These are phyloP conservation scores for Aphelinus atriplicis DNA, from an alignment of 1,140 invertebrate species.

Conservation along the genomic window DNA sequence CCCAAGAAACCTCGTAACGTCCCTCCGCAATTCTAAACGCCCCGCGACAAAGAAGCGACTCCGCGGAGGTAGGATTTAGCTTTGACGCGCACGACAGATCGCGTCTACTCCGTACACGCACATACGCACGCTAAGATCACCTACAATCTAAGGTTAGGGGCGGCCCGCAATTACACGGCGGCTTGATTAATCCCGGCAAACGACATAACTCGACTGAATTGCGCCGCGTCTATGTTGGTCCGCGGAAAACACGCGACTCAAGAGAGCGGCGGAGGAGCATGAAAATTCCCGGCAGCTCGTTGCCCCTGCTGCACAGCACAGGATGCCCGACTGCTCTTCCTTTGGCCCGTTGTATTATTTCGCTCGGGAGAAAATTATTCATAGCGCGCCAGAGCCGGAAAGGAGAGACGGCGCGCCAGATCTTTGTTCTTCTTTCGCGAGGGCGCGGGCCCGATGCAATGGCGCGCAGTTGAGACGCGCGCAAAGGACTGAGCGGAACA, in stretches of 20 bases:
- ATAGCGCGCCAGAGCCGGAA: slow-evolving; percentile 24
- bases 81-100: no score
- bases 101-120: no score
- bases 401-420: slow-evolving; percentile 29
- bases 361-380: slow-evolving; percentile 45
- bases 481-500: not conserved
- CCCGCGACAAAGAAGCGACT: no score
- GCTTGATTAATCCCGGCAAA: slow-evolving; percentile 20
- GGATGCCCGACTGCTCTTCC: not conserved
- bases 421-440: slow-evolving; percentile 39
- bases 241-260: not conserved
- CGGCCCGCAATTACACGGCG: not conserved
- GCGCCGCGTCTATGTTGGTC: not conserved
- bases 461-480: not conserved
- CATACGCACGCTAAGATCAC: no score
- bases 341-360: slow-evolving; percentile 31
- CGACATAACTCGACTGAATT: not conserved
- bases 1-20: no score
- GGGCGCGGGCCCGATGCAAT: no score
- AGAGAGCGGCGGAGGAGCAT: not conserved
- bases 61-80: no score
- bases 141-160: no score
- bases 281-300: slow-evolving; percentile 24
- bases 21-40: no score
- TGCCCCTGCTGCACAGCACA: not conserved